Base-by-base conservation (phyloP, 2,888 invertebrate genomes). In the Pristionchus exspectatus region DNA sequence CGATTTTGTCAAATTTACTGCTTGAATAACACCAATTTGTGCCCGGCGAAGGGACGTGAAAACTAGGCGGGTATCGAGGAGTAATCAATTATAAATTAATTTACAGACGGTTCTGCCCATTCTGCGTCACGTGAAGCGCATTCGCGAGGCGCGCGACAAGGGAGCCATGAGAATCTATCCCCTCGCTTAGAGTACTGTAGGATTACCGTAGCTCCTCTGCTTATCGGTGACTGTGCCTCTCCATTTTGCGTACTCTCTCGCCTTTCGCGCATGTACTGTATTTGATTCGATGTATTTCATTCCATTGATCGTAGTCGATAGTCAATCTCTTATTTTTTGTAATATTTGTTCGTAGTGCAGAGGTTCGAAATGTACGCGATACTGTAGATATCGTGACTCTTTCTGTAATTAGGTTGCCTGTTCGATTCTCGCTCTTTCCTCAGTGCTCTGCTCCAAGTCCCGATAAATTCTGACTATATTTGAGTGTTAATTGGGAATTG, bases 51-150 rank as follows among this genome's bases (percentile, higher is more conserved):
- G 10, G 2, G 38, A 38, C 38, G 38, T 38, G 69, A 27, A 69
- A n/a, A 69, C 7, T 24, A 9, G 69, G 69, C 24, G 69, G 16
- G 69, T n/a, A n/a, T n/a, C 18, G 30, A 21, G 2, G 72, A 14
- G 33, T 66, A n/a, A 66, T n/a, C 4, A 38, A 74, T 5, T 33
- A 12, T 16, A 30, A 30, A 33, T 4, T 72, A 21, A 66, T n/a
- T 77, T 77, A 2, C 77, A 86, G 86, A 54, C 50, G 21, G 86
- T 86, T n/a, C 86, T 86, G 24, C 86, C 86, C 38, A 66, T 63
- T 66, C 86, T 86, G 63, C 63, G 86, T 9, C 86, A 86, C 44
- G 12, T 86, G 38, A 38, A 44, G 44, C 24, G 66, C 2, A 66
- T 86, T 30, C 18, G 66, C 12, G 86, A 86, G 66, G 16, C 21